Evolutionary conservation across 2,888 invertebrate genomes (phyloP).

Genomic region (Phrixothrix hirtus): DNA sequence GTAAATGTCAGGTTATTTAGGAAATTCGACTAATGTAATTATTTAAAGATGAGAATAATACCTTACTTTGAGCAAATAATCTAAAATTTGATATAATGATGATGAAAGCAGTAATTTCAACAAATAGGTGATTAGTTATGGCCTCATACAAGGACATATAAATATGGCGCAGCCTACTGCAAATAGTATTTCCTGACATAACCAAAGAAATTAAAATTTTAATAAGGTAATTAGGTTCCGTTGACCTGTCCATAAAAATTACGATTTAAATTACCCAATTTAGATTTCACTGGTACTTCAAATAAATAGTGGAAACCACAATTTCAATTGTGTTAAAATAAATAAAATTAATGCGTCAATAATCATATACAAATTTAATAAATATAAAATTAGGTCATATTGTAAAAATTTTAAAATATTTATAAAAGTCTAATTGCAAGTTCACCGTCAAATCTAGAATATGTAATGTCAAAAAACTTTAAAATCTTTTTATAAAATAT

Average conservation of each 20-base stretch:
- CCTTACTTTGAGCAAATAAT: not conserved
- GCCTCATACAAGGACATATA: conserved; percentile 7
- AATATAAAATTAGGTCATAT: not conserved
- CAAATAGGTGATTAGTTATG: conserved; percentile 6
- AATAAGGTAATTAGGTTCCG: conserved; percentile 3
- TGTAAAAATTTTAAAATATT: too few species aligned
- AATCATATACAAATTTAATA: not conserved
- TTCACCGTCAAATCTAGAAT: too few species aligned
- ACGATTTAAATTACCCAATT: conserved; percentile 9
- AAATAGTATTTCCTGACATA: conserved; percentile 3
- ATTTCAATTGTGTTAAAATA: not conserved
- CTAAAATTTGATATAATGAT: conserved; percentile 3
- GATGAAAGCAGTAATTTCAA: conserved; percentile 2
- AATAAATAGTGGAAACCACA: too few species aligned
- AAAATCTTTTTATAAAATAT: too few species aligned
- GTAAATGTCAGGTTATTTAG: too few species aligned
- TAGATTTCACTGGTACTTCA: conserved; percentile 3
- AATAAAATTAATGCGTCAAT: conserved; percentile 4
- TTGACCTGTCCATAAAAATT: too few species aligned
- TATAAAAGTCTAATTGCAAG: too few species aligned
- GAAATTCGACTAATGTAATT: too few species aligned
- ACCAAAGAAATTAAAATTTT: conserved; percentile 1
- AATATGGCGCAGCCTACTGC: conserved; percentile 6
- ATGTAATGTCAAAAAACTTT: too few species aligned
- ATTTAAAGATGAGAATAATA: too few species aligned